Percentiles rank a stretch among this genome's conserved stretches.
Evolutionary conservation across 2,113 vertebrate species (phyloP).

Genomic region (Oenanthe oenanthe): DNA sequence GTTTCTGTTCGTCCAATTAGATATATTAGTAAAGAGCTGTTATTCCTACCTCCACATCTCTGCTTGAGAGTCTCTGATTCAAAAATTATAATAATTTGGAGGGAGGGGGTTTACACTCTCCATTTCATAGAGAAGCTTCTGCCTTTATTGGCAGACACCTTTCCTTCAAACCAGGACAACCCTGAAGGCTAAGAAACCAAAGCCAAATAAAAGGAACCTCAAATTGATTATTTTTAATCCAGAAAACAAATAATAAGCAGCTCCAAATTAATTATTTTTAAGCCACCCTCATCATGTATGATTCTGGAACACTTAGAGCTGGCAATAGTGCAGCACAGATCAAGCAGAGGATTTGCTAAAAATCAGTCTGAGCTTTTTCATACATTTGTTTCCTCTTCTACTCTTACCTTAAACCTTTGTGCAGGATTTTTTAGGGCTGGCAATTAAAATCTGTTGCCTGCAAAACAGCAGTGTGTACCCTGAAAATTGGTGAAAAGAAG

Average conservation of each 20-base stretch:
- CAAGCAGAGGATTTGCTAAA: not conserved
- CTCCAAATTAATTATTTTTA: conserved; percentile 53
- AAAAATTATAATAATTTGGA: too few relatives aligned
- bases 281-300: conserved; percentile 20
- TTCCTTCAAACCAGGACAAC: too few relatives aligned
- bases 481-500: not conserved
- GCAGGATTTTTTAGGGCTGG: not conserved
- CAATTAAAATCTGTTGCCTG: not conserved
- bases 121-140: too few relatives aligned
- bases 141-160: too few relatives aligned
- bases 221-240: conserved; percentile 54
- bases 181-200: conserved; percentile 49
- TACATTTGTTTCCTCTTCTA: not conserved
- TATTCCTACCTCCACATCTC: too few relatives aligned
- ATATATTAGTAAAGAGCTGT: too few relatives aligned
- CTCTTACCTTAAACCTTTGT: not conserved
- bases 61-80: too few relatives aligned
- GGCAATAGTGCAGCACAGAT: not conserved
- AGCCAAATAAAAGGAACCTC: conserved; percentile 53
- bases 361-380: not conserved
- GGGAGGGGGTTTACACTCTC: too few relatives aligned
- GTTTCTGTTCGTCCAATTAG: too few relatives aligned
- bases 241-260: conserved; percentile 55
- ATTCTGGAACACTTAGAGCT: conserved; percentile 12
- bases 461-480: not conserved